phyloP scores from a whole-genome alignment of 2,113 vertebrate species.

The Xiphophorus couchianus region DNA sequence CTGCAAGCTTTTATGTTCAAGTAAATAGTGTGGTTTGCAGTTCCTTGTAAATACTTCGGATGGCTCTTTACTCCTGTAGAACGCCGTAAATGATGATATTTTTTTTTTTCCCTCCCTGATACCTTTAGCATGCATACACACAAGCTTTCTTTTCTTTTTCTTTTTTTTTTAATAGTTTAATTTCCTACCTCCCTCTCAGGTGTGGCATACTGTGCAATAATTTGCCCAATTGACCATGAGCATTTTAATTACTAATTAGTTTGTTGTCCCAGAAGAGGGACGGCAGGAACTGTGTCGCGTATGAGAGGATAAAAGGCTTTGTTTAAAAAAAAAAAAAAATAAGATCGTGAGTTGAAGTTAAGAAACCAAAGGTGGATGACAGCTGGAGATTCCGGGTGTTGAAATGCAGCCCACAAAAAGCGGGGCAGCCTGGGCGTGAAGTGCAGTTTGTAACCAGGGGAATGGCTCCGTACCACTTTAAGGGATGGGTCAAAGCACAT shows the following conservation, averaged over 20 bases:
- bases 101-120: constrained; percentile 3
- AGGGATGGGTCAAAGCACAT: constrained; percentile 41
- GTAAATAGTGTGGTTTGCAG: constrained; percentile 32
- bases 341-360: background rate
- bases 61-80: constrained; percentile 50
- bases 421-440: constrained; percentile 1
- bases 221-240: constrained; percentile 55
- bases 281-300: background rate
- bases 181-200: constrained; percentile 14
- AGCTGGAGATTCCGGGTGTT: background rate
- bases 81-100: constrained; percentile 54
- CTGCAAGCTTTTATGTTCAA: constrained; percentile 17
- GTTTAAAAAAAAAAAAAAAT: background rate
- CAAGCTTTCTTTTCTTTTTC: too few relatives aligned
- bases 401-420: background rate
- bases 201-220: constrained; percentile 54
- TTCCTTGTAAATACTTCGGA: constrained; percentile 66
- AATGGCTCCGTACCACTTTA: constrained; percentile 7
- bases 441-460: background rate
- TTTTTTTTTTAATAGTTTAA: background rate
- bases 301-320: background rate
- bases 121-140: background rate
- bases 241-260: constrained; percentile 60
- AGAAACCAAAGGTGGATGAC: constrained; percentile 2
- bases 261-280: constrained; percentile 6